These are phyloP conservation scores for Ectropis crepuscularia DNA, from an alignment of 2,888 invertebrate species.

Conservation along the genomic window DNA sequence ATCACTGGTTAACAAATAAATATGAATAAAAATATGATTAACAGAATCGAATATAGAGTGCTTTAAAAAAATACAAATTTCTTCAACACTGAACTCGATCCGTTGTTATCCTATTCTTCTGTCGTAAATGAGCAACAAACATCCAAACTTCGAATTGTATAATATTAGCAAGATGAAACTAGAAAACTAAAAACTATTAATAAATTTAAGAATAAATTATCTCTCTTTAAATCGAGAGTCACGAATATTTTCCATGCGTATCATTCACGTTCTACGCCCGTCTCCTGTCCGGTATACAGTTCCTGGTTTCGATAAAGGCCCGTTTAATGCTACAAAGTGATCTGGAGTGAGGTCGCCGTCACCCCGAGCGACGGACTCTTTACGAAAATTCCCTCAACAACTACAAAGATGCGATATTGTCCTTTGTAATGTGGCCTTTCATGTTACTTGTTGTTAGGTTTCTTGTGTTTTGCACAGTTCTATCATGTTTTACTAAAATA, in stretches of 20 bases:
- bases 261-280: slow-evolving; percentile 49
- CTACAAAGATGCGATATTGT: slow-evolving; percentile 33
- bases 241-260: not conserved
- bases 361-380: slow-evolving; percentile 71
- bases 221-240: no score
- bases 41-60: no score
- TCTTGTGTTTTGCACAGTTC: not conserved
- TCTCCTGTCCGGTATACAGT: slow-evolving; percentile 52
- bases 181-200: no score
- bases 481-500: not conserved
- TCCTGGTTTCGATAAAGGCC: slow-evolving; percentile 64
- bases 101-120: no score
- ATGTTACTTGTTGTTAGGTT: slow-evolving; percentile 10
- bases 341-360: slow-evolving; percentile 61
- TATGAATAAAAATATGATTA: no score
- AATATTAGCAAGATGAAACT: no score
- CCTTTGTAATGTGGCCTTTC: slow-evolving; percentile 27
- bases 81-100: no score
- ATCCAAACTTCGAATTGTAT: no score
- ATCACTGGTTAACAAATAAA: no score
- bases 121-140: no score
- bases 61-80: no score
- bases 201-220: no score
- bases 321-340: slow-evolving; percentile 79
- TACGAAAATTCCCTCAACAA: slow-evolving; percentile 72